Evolutionary conservation across 2,113 vertebrate species (phyloP), one percentile per base, ranked within the genome.

Genomic region (Zosterops lateralis): DNA sequence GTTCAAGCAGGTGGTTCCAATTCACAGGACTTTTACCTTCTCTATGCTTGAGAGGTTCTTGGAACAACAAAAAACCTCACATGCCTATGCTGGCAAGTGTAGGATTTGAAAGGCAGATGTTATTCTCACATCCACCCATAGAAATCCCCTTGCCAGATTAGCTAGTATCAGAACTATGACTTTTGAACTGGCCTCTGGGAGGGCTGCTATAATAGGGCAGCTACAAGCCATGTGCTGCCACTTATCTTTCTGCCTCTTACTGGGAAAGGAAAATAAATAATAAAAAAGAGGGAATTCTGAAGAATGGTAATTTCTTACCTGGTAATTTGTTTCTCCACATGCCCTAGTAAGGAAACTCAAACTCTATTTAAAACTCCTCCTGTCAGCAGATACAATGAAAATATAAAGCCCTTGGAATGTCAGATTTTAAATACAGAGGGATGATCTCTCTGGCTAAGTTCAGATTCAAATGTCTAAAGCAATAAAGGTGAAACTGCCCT

Each of bases 151-250:
- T 94, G 93, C 89, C 84, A 96, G 92, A 92, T 91, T 92, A 96
- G 78, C 84, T 87, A 93, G 81, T 79, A 93, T 87, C 64, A 45
- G 31, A 96, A 95, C 84, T 95, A 95, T 91, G 94, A 89, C 87
- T 95, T 94, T 94, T 96, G 88, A 97, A 96, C 78, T 75, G 67
- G 80, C 92, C 89, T 60, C 86, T 88, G 80, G 92, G 93, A 95
- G 79, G 70, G 80, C 82, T 92, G 65, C 62, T 78, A 40, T 62
- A 84, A 92, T 26, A 90, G 79, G 44, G 77, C 83, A 94, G 83
- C 85, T 57, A 89, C 82, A 94, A 97, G 68, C 78, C 86, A 74
- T 83, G 70, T 68, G 65, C 77, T 87, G 48, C 56, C 84, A 92
- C 71, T 95, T 82, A 87, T 38, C 86, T 89, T 88, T 91, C 62